Evolutionary conservation across 2,113 vertebrate genomes (phyloP).

Genomic region (Numida meleagris): DNA sequence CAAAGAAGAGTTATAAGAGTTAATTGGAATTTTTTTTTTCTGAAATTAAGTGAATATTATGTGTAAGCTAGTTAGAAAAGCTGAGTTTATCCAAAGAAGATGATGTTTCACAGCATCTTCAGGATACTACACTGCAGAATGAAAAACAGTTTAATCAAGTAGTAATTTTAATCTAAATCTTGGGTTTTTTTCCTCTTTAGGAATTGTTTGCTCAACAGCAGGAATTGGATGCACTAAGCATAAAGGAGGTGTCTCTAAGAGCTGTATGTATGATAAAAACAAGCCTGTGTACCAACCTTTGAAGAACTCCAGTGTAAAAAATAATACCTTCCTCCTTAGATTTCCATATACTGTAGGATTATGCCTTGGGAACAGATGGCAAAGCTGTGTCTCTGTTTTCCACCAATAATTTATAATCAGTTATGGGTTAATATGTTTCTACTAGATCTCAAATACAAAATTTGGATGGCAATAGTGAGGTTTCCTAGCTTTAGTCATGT

Average conservation of each 20-base stretch:
- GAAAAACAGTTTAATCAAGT: not conserved
- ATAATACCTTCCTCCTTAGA: not conserved
- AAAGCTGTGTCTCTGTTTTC: not conserved
- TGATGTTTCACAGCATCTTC: not conserved
- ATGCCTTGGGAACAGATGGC: not conserved
- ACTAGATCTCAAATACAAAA: not conserved
- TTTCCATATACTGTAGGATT: not conserved
- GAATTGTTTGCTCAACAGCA: constrained; percentile 82
- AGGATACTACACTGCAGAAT: not conserved
- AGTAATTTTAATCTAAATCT: not conserved
- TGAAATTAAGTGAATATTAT: not conserved
- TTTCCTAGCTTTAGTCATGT: not conserved
- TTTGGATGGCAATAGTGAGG: not conserved
- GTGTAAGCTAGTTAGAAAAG: not conserved
- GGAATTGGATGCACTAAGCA: constrained; percentile 79
- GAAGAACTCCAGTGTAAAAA: not conserved
- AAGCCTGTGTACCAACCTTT: not conserved
- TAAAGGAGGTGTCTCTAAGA: constrained; percentile 82
- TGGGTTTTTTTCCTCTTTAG: constrained; percentile 58
- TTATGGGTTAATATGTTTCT: not conserved
- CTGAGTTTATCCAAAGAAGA: not conserved
- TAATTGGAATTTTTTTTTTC: not conserved
- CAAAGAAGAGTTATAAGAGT: not conserved
- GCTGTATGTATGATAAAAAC: constrained; percentile 74
- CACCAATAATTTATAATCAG: not conserved